Evolutionary conservation across 2,113 vertebrate species (phyloP).

Genomic region (Nicator chloris): DNA sequence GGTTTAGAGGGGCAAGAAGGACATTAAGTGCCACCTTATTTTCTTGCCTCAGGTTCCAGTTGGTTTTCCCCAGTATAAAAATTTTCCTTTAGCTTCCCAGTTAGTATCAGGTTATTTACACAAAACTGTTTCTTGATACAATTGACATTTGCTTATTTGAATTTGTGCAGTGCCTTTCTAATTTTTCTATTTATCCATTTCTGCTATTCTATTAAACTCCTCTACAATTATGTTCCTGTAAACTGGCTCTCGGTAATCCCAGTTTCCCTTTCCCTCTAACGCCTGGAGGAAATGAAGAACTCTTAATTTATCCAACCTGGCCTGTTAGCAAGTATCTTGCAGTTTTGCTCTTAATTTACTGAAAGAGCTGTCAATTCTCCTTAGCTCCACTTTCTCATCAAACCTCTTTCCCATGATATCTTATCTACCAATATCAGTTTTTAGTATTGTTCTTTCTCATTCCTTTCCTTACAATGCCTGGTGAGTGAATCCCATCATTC

Average conservation of each 20-base stretch:
- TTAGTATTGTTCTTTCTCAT: neutral
- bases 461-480: neutral
- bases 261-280: neutral
- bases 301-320: neutral
- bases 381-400: neutral
- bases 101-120: neutral
- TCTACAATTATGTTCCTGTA: neutral
- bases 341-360: neutral
- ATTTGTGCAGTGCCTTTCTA: neutral
- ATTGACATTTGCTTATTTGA: neutral
- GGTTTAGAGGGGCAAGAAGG: neutral
- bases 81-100: neutral
- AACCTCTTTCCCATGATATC: neutral
- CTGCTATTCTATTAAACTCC: neutral
- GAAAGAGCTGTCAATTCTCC: neutral
- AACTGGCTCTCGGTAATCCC: neutral
- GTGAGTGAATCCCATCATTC: neutral
- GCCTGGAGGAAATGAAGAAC: neutral
- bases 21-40: rapidly evolving
- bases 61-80: neutral
- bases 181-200: neutral
- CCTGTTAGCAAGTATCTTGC: neutral
- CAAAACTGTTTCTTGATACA: neutral
- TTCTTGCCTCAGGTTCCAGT: neutral
- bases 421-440: neutral